Conservation (phyloP, 2,888 invertebrate genomes). For the Hymenopus coronatus region DNA sequence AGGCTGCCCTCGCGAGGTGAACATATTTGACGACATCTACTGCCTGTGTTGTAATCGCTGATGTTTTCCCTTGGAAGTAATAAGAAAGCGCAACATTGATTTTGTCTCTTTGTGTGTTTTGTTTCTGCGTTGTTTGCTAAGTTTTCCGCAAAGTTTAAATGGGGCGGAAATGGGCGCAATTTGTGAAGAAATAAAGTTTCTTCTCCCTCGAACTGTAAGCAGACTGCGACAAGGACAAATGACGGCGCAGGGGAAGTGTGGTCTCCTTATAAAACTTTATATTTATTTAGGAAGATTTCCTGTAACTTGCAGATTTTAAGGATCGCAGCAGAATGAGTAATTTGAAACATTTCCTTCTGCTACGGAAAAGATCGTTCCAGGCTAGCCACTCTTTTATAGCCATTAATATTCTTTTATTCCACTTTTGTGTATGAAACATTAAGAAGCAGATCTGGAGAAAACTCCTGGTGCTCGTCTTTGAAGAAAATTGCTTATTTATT, state of each 20-base stretch:
- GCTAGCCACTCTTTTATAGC: too few species aligned
- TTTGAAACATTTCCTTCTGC: not conserved
- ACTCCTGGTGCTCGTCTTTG: too few species aligned
- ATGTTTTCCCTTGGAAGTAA: too few species aligned
- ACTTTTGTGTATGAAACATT: too few species aligned
- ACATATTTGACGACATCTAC: too few species aligned
- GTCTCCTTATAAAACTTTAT: not conserved
- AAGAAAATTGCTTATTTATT: too few species aligned
- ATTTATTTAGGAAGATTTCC: not conserved
- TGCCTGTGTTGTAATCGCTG: too few species aligned
- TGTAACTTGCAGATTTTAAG: not conserved
- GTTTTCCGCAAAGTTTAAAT: conserved; percentile 12
- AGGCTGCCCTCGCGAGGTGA: too few species aligned
- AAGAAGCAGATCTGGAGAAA: too few species aligned
- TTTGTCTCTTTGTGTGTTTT: not conserved
- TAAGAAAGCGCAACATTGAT: not conserved
- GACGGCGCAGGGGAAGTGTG: not conserved
- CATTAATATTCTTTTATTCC: too few species aligned
- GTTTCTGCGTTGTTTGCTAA: not conserved
- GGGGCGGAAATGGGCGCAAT: conserved; percentile 4
- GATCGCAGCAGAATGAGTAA: not conserved
- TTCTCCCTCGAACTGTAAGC: not conserved
- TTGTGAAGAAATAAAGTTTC: not conserved
- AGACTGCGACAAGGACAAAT: not conserved
- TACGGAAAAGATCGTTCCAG: not conserved